Evolutionary conservation across 1,140 invertebrate species (phyloP).

Genomic region (Atopsyche davidsoni): DNA sequence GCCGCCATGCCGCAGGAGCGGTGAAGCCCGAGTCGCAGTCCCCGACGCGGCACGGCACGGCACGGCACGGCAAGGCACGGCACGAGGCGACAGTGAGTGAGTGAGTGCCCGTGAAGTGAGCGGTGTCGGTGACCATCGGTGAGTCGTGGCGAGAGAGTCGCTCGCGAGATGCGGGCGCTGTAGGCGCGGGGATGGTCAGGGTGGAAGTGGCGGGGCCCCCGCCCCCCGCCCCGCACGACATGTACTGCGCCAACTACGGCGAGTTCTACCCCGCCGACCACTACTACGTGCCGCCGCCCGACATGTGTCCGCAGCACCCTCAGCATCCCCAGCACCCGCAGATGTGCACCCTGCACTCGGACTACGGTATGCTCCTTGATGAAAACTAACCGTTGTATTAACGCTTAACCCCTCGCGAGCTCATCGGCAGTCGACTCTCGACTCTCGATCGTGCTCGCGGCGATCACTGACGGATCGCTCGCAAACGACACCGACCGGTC

Average conservation of each 20-base stretch:
- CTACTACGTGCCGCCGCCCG: conserved; percentile 41
- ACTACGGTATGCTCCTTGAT: conserved; percentile 36
- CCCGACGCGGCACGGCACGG: too few relatives aligned
- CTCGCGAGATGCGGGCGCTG: conserved; percentile 14
- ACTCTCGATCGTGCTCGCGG: too few relatives aligned
- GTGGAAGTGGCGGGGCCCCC: conserved; percentile 37
- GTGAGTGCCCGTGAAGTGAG: not conserved
- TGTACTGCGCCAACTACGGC: conserved; percentile 35
- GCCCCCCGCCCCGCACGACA: conserved; percentile 28
- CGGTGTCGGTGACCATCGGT: conserved; percentile 15
- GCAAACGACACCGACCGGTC: too few relatives aligned
- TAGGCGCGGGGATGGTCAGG: conserved; percentile 29
- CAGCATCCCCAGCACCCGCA: conserved; percentile 43
- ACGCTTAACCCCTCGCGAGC: too few relatives aligned
- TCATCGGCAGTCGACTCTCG: too few relatives aligned
- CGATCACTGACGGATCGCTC: too few relatives aligned
- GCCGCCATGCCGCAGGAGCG: not conserved
- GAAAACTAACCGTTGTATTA: not conserved
- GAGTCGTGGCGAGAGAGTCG: conserved; percentile 21
- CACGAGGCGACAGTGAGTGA: not conserved
- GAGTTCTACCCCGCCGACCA: conserved; percentile 44
- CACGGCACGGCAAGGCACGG: not conserved
- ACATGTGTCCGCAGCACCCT: conserved; percentile 43
- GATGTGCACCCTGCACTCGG: conserved; percentile 42
- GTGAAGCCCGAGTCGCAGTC: not conserved